Base-by-base conservation (phyloP, 2,113 vertebrate genomes). In the Platycercus adscitus region DNA sequence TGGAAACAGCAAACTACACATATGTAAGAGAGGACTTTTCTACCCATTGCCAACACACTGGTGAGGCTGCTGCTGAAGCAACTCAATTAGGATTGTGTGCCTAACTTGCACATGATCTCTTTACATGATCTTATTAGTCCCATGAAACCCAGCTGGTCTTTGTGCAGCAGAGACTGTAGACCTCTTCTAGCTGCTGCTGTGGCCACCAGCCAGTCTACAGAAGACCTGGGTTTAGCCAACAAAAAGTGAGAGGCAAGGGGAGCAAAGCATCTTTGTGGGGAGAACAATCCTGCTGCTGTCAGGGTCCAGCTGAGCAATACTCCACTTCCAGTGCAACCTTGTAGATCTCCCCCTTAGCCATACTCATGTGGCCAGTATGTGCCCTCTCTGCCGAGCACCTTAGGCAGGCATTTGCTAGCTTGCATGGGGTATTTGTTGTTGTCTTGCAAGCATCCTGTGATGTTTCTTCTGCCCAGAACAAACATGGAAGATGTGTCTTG, bases 201-300 rank as follows among this genome's bases (percentile, higher is more conserved):
- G n/a, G 25, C 29, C 26, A 39, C 44, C 55, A 44, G 31, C 11
- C 46, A 78, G 33, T 15, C 65, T 75, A 20, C 9, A 49, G 43
- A 93, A 63, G 20, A 50, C 9, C 25, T 33, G 31, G 0, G 70
- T 65, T 69, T 47, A 63, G 37, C n/a, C 21, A 16, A 46, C 2
- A 13, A 47, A 50, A 18, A 13, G 3, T 20, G 20, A 65, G 78
- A 61, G 24, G 29, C 21, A 44, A 76, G 10, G 17, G 6, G 10
- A 77, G 16, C 0, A 1, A 18, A 43, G 3, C 21, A 43, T 2
- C 5, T 53, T 46, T 50, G 21, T n/a, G 1, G 0, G 1, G 21
- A 2, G 2, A 14, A 46, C 17, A 8, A n/a, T 46, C 20, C 33
- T 58, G 16, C 33, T 60, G 63, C 44, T 20, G 43, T 13, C 44